Conservation (phyloP, 2,888 invertebrate species). For the Portevinia maculata region DNA sequence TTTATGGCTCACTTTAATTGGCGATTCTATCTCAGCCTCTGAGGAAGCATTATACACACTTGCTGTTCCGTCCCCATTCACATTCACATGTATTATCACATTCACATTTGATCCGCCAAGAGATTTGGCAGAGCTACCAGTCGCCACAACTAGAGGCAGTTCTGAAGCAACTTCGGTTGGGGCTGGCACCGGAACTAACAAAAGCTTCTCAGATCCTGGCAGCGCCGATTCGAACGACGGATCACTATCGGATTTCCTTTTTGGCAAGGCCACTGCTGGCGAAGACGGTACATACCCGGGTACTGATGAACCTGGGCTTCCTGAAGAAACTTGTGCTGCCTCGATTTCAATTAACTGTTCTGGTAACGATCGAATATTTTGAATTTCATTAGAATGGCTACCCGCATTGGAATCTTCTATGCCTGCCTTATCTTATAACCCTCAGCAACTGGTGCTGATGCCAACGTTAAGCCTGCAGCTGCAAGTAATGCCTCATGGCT, state of each 20-base stretch:
- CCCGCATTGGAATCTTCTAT: background rate
- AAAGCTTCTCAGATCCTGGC: background rate
- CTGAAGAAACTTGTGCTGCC: background rate
- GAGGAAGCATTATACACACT: slow-evolving; percentile 36
- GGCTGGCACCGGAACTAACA: background rate
- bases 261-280: background rate
- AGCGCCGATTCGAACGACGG: background rate
- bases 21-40: slow-evolving; percentile 19
- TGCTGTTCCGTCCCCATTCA: slow-evolving; percentile 36
- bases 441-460: slow-evolving; percentile 7
- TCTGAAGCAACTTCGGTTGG: background rate
- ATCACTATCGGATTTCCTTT: background rate
- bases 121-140: background rate
- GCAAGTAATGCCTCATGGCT: slow-evolving; percentile 7
- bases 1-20: slow-evolving; percentile 20
- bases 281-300: background rate
- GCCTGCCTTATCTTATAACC: background rate
- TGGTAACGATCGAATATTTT: background rate
- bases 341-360: background rate
- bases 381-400: background rate
- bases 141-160: background rate
- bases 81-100: slow-evolving; percentile 40
- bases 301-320: background rate
- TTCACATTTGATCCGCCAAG: slow-evolving; percentile 28
- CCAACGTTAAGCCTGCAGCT: background rate